phyloP scores from a whole-genome alignment of 92 coral and sea anemone species.

The Porites evermanni region DNA sequence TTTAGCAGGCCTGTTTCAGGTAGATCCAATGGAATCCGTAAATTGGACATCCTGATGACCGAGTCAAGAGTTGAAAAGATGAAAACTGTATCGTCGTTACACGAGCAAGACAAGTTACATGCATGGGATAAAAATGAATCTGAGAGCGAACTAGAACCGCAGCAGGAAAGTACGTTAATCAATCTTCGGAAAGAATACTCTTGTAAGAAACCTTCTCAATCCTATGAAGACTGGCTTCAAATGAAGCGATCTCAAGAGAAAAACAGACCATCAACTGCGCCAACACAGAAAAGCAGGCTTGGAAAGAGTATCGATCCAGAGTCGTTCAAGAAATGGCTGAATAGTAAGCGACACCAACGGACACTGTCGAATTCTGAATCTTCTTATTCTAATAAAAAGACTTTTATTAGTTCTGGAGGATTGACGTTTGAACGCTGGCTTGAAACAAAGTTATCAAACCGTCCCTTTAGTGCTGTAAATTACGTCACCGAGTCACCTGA shows the following conservation, averaged over 20 bases:
- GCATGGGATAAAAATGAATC: neutral
- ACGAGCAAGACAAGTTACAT: neutral
- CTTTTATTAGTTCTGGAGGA: conserved; percentile 69
- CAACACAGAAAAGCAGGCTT: conserved; percentile 53
- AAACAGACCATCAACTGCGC: conserved; percentile 73
- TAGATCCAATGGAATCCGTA: conserved; percentile 40
- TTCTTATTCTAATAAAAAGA: conserved; percentile 48
- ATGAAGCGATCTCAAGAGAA: conserved; percentile 76
- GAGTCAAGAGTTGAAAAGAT: conserved; percentile 30
- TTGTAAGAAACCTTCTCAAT: conserved; percentile 61
- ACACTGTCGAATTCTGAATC: conserved; percentile 67
- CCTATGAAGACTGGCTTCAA: conserved; percentile 89
- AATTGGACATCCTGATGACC: conserved; percentile 60
- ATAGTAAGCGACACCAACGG: conserved; percentile 60
- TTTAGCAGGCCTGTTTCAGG: conserved; percentile 52
- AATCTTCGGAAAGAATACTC: conserved; percentile 40
- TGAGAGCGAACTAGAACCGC: neutral
- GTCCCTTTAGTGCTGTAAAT: conserved; percentile 52
- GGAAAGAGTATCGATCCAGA: conserved; percentile 86
- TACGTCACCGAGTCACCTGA: conserved; percentile 59
- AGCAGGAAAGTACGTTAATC: neutral
- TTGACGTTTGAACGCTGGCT: conserved; percentile 94
- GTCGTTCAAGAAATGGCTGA: conserved; percentile 88
- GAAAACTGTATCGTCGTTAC: conserved; percentile 16
- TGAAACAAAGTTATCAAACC: conserved; percentile 62